These are phyloP conservation scores for Drosophila navojoa DNA, from an alignment of 1,140 invertebrate species.

Conservation along the genomic window DNA sequence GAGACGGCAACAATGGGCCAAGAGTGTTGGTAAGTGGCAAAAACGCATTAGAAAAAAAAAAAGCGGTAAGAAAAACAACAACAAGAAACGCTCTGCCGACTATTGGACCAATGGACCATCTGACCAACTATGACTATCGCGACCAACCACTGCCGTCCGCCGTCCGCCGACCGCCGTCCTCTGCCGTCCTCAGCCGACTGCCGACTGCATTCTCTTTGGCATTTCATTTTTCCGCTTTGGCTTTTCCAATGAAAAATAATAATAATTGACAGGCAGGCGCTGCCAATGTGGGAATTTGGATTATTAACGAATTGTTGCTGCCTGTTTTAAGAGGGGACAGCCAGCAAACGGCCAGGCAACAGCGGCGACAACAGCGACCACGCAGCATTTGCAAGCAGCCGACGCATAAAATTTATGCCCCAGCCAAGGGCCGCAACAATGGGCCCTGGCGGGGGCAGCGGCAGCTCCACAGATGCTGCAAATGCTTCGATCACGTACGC, in stretches of 20 bases:
- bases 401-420: constrained; percentile 76
- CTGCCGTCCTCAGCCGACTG: constrained; percentile 21
- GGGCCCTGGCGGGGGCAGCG: constrained; percentile 1
- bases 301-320: constrained; percentile 81
- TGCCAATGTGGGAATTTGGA: constrained; percentile 80
- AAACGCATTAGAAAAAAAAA: constrained; percentile 75
- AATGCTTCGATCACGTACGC: constrained; percentile 82
- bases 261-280: constrained; percentile 75
- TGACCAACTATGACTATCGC: constrained; percentile 40
- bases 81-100: neutral
- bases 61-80: constrained; percentile 42
- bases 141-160: constrained; percentile 13
- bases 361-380: constrained; percentile 23
- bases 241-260: constrained; percentile 81
- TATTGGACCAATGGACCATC: constrained; percentile 24
- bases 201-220: constrained; percentile 66
- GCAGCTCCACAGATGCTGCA: constrained; percentile 38
- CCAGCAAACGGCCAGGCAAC: constrained; percentile 34
- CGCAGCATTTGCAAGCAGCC: constrained; percentile 59
- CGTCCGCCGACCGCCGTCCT: constrained; percentile 31
- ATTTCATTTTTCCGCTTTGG: constrained; percentile 80
- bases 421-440: constrained; percentile 31
- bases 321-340: constrained; percentile 35
- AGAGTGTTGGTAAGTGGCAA: constrained; percentile 63
- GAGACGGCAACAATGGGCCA: constrained; percentile 67